Conservation (phyloP, 2,113 vertebrate species). For the Ivindomyrus marchei region DNA sequence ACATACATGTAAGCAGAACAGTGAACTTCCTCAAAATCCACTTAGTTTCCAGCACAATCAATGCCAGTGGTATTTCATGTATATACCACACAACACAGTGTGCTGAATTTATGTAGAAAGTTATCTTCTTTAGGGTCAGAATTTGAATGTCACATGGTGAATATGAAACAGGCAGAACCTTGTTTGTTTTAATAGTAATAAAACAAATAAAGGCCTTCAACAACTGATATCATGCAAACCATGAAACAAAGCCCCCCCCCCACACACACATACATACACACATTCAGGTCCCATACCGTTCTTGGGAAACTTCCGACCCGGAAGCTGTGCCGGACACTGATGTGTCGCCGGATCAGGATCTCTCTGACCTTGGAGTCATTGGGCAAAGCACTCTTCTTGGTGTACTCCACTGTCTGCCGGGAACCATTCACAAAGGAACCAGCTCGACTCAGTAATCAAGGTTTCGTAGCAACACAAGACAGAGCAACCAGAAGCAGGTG, state of each 20-base stretch:
- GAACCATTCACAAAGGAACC: background rate
- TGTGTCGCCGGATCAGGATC: conserved; percentile 84
- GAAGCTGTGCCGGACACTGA: conserved; percentile 79
- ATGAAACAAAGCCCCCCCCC: background rate
- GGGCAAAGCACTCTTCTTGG: conserved; percentile 73
- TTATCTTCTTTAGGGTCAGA: background rate
- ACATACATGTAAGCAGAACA: background rate
- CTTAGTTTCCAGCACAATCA: background rate
- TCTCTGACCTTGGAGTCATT: conserved; percentile 75
- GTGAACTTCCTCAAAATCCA: background rate
- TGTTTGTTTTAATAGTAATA: background rate
- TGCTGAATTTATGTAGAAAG: background rate
- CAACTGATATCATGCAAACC: background rate
- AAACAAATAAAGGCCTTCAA: background rate
- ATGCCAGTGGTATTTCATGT: background rate
- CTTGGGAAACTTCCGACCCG: conserved; percentile 62
- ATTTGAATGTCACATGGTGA: background rate
- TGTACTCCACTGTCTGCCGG: conserved; percentile 81
- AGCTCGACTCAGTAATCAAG: background rate
- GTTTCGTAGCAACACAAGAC: background rate
- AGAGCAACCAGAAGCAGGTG: background rate
- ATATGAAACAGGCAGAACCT: background rate
- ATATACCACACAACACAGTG: background rate
- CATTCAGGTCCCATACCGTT: conserved; percentile 47
- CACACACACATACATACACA: background rate